Conservation (phyloP, 2,797 vertebrate genomes). For the Rhinoraja longicauda region DNA sequence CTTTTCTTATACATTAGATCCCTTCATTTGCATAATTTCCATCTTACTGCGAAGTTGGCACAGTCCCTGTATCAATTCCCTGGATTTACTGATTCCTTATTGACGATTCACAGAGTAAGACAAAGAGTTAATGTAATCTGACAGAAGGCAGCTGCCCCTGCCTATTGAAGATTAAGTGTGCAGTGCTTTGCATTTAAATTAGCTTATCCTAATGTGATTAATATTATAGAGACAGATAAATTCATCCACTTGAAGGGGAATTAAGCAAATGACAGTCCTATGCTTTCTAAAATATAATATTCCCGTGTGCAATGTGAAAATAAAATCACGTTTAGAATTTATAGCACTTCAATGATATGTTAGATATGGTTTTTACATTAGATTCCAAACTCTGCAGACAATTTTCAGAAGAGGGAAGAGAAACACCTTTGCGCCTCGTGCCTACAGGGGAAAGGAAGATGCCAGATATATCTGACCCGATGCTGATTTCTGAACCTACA, state of each 20-base stretch:
- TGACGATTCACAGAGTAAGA: constrained; percentile 57
- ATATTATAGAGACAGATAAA: constrained; percentile 52
- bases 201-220: constrained; percentile 66
- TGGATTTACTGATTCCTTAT: constrained; percentile 59
- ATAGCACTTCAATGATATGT: too few species aligned
- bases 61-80: constrained; percentile 58
- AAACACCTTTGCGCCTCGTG: background rate
- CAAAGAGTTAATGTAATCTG: constrained; percentile 69
- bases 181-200: constrained; percentile 68
- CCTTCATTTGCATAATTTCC: constrained; percentile 18
- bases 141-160: constrained; percentile 63
- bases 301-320: background rate
- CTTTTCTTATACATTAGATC: background rate
- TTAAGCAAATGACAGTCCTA: constrained; percentile 1
- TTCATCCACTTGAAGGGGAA: constrained; percentile 20
- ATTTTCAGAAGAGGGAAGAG: background rate
- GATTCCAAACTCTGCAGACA: background rate
- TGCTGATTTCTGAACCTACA: too few species aligned
- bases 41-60: constrained; percentile 40
- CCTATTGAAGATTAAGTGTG: constrained; percentile 60
- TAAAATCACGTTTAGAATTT: background rate
- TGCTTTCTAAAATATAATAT: background rate
- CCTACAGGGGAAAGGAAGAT: background rate
- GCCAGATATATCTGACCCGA: background rate
- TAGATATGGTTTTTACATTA: background rate